Evolutionary conservation across 2,797 vertebrate genomes (phyloP).

Genomic region (Poeciliopsis presidionis): DNA sequence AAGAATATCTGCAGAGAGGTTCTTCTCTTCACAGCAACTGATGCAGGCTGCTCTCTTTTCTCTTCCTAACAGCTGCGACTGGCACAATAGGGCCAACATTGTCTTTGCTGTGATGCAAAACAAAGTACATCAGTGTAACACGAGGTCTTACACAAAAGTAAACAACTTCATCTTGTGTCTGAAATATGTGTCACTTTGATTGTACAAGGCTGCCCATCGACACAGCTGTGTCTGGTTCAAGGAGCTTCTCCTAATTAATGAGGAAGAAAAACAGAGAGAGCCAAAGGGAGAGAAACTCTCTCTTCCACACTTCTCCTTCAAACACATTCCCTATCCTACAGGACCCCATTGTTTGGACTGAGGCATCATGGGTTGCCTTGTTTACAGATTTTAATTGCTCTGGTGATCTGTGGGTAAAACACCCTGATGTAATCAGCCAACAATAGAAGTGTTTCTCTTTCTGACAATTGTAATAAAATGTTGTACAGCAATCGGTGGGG

Average conservation of each 20-base stretch:
- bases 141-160: slow-evolving; percentile 79
- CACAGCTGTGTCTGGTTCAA: slow-evolving; percentile 75
- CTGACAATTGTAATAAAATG: slow-evolving; percentile 90
- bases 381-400: slow-evolving; percentile 95
- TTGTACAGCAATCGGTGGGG: slow-evolving; percentile 54
- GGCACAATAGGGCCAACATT: slow-evolving; percentile 66
- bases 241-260: slow-evolving; percentile 83
- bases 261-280: slow-evolving; percentile 54
- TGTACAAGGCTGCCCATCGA: slow-evolving; percentile 78
- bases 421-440: slow-evolving; percentile 86
- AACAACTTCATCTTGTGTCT: slow-evolving; percentile 82
- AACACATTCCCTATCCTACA: slow-evolving; percentile 77
- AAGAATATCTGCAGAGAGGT: background rate
- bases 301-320: slow-evolving; percentile 79
- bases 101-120: slow-evolving; percentile 63
- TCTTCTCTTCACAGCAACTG: slow-evolving; percentile 17
- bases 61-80: slow-evolving; percentile 65
- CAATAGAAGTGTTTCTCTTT: slow-evolving; percentile 85
- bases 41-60: slow-evolving; percentile 38
- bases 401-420: slow-evolving; percentile 87
- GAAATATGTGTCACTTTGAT: slow-evolving; percentile 80
- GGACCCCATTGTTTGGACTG: slow-evolving; percentile 84
- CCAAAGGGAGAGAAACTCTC: slow-evolving; percentile 68
- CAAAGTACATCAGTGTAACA: slow-evolving; percentile 75
- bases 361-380: slow-evolving; percentile 85